Conservation (phyloP, 2,888 invertebrate genomes). For the Chymomyza amoena region DNA sequence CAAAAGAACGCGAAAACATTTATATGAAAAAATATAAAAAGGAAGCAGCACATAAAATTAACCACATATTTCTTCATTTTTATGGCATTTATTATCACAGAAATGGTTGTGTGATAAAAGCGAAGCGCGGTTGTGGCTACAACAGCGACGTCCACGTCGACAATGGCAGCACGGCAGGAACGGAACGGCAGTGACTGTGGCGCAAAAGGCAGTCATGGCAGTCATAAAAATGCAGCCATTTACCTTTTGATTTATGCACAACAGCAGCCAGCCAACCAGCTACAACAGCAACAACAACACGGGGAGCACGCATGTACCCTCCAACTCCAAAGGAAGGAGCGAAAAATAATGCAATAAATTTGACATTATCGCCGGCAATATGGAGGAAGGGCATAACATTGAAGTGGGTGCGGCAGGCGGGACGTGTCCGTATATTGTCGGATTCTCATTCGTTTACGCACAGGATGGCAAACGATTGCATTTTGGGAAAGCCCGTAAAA, state of each 20-base stretch:
- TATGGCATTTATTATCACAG: slow-evolving; percentile 76
- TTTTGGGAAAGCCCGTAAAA: neutral
- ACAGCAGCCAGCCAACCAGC: slow-evolving; percentile 32
- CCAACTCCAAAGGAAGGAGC: slow-evolving; percentile 38
- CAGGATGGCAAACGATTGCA: neutral
- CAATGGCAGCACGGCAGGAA: slow-evolving; percentile 32
- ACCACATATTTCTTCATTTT: slow-evolving; percentile 77
- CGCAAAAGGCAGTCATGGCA: slow-evolving; percentile 53
- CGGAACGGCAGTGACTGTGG: slow-evolving; percentile 16
- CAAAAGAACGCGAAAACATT: slow-evolving; percentile 59
- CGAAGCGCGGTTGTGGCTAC: slow-evolving; percentile 50
- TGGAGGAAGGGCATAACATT: slow-evolving; percentile 22
- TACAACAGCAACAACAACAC: slow-evolving; percentile 18
- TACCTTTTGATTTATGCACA: slow-evolving; percentile 75
- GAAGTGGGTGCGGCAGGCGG: slow-evolving; percentile 23
- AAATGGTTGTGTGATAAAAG: slow-evolving; percentile 74
- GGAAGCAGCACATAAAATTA: slow-evolving; percentile 75
- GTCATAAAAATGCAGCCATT: slow-evolving; percentile 74
- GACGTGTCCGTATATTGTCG: slow-evolving; percentile 40
- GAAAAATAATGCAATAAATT: slow-evolving; percentile 73
- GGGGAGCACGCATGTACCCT: slow-evolving; percentile 30
- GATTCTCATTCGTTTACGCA: slow-evolving; percentile 34
- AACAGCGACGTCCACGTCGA: slow-evolving; percentile 3
- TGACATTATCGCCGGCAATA: slow-evolving; percentile 71
- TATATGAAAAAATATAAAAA: slow-evolving; percentile 61